Conservation (phyloP, 2,113 vertebrate genomes). For the Alexandromys fortis region DNA sequence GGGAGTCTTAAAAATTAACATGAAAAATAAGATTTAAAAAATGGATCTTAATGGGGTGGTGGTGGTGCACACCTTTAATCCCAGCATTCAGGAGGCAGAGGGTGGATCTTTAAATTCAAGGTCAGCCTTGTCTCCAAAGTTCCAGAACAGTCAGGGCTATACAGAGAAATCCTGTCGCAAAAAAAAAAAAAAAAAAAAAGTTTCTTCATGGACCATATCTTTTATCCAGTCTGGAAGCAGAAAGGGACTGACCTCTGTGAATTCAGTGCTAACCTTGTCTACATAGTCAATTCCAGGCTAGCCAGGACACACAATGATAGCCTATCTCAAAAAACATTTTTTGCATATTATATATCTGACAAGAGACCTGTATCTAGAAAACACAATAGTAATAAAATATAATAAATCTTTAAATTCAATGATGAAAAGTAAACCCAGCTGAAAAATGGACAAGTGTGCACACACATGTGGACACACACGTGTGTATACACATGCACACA, state of each 20-base stretch:
- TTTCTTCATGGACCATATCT: not conserved
- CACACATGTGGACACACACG: no score
- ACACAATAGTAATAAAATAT: not conserved
- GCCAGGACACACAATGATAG: not conserved
- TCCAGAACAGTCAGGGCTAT: no score
- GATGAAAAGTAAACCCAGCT: not conserved
- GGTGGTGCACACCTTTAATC: no score
- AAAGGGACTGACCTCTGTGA: not conserved
- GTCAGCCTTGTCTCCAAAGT: no score
- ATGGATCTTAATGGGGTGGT: not conserved
- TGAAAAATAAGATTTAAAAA: not conserved
- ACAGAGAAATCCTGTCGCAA: no score
- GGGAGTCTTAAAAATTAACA: not conserved
- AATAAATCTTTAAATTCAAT: not conserved
- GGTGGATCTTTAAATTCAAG: no score
- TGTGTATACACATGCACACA: not conserved
- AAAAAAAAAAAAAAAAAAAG: not conserved
- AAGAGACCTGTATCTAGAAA: not conserved
- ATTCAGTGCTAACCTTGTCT: not conserved
- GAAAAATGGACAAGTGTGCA: not conserved
- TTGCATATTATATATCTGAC: not conserved
- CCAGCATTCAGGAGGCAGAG: no score
- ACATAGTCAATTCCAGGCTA: not conserved
- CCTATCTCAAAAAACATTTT: not conserved
- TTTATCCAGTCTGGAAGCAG: not conserved